Evolutionary conservation across 1,140 invertebrate species (phyloP).

Genomic region (Zaprionus nigranus): DNA sequence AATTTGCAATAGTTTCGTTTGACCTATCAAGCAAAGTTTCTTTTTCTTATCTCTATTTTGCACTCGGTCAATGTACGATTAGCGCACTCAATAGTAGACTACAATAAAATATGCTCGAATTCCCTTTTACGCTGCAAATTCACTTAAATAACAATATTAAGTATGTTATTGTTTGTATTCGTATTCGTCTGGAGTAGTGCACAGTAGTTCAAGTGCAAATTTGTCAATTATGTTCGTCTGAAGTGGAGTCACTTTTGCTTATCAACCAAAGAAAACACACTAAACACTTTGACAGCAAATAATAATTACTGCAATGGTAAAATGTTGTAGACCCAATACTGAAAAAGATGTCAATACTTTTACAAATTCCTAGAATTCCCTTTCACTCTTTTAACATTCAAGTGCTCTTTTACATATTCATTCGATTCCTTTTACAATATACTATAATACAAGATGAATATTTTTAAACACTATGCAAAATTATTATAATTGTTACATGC

Average conservation of each 20-base stretch:
- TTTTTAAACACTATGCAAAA: not conserved
- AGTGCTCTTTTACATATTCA: too few relatives aligned
- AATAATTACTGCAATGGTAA: conserved; percentile 77
- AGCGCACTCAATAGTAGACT: not conserved
- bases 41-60: conserved; percentile 8
- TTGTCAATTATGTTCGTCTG: conserved; percentile 76
- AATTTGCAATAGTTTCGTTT: not conserved
- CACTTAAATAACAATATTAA: not conserved
- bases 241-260: conserved; percentile 65
- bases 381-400: not conserved
- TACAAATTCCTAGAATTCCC: not conserved
- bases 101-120: not conserved
- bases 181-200: conserved; percentile 11
- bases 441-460: too few relatives aligned
- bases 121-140: not conserved
- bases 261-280: conserved; percentile 43
- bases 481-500: conserved; percentile 9
- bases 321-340: conserved; percentile 49
- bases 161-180: not conserved
- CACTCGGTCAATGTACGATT: conserved; percentile 39
- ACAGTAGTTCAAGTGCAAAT: conserved; percentile 82
- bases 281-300: conserved; percentile 65
- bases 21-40: not conserved
- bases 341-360: conserved; percentile 20
- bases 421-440: too few relatives aligned